phyloP scores from a whole-genome alignment of 2,113 vertebrate genomes.

The Procavia capensis region DNA sequence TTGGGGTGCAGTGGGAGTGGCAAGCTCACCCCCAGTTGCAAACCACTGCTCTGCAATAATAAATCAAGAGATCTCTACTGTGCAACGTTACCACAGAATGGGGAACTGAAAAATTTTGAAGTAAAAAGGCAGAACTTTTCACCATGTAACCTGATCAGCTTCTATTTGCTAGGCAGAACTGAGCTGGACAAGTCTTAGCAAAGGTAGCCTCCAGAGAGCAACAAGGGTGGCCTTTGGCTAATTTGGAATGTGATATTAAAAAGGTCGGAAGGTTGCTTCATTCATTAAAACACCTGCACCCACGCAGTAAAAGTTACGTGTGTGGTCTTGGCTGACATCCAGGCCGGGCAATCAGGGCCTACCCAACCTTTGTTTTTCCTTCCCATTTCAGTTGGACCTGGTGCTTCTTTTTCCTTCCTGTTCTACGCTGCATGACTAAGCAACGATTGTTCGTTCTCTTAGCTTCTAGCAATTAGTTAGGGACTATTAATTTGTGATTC shows the following conservation, averaged over 20 bases:
- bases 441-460: neutral
- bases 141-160: neutral
- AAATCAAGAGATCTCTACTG: neutral
- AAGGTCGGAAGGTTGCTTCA: neutral
- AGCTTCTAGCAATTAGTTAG: neutral
- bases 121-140: neutral
- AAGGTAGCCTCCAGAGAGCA: neutral
- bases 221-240: neutral
- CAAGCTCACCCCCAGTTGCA: neutral
- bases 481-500: neutral
- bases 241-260: neutral
- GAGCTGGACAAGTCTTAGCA: neutral
- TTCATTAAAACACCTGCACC: neutral
- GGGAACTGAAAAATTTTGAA: neutral
- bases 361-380: neutral
- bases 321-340: neutral
- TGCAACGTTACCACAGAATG: neutral
- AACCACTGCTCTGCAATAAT: neutral
- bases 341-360: neutral
- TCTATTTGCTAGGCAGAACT: neutral
- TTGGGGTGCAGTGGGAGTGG: neutral
- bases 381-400: neutral
- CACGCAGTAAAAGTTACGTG: neutral
- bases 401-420: neutral
- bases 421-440: neutral